phyloP scores from a whole-genome alignment of 1,140 invertebrate species.

The Sinonovacula constricta region DNA sequence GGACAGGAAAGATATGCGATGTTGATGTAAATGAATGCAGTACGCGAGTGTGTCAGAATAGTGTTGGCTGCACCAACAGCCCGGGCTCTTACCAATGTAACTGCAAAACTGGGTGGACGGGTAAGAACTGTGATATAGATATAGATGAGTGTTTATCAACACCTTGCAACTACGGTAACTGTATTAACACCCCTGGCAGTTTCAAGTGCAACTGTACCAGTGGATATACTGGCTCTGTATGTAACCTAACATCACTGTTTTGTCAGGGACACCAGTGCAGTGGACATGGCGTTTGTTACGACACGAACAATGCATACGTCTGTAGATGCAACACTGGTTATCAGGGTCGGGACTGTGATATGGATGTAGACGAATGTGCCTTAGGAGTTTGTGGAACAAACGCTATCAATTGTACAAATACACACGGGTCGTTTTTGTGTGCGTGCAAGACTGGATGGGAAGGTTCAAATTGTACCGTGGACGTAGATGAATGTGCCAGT shows the following conservation, averaged over 20 bases:
- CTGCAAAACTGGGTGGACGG: background rate
- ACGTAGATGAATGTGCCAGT: conserved; percentile 54
- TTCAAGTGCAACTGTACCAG: background rate
- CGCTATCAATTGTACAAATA: conserved; percentile 2
- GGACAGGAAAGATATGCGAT: background rate
- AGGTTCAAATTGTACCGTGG: conserved; percentile 18
- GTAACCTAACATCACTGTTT: conserved; percentile 12
- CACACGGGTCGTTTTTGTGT: conserved; percentile 3
- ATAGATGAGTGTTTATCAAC: conserved; percentile 1
- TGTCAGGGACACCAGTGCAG: conserved; percentile 31
- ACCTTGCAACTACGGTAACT: conserved; percentile 2
- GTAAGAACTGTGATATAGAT: background rate
- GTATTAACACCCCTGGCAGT: background rate
- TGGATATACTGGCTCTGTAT: conserved; percentile 7
- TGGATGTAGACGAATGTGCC: background rate
- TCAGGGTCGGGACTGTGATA: conserved; percentile 21
- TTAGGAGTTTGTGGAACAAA: background rate
- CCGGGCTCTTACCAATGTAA: background rate
- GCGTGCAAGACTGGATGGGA: conserved; percentile 14
- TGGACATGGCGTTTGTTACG: conserved; percentile 17
- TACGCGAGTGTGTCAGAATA: background rate
- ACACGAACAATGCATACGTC: background rate
- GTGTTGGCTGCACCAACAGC: background rate
- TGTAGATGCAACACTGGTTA: conserved; percentile 24
- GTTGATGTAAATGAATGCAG: background rate